Percentiles rank a stretch among this genome's conserved stretches.
Evolutionary conservation across 2,113 vertebrate species (phyloP).

Genomic region (Copsychus sechellarum): DNA sequence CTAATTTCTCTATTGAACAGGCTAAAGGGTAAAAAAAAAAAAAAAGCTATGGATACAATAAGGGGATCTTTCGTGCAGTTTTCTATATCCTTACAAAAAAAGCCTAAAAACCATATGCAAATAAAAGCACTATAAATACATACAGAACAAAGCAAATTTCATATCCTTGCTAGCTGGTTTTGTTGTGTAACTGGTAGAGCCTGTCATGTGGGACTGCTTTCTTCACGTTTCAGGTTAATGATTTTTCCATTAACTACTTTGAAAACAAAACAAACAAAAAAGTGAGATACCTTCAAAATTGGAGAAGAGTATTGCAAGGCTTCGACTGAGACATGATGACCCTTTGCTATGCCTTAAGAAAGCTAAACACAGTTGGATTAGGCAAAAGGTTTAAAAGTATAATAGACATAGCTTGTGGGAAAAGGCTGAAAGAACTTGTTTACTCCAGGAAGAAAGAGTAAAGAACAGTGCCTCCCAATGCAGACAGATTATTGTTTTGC

Average conservation of each 20-base stretch:
- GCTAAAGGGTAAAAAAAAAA: neutral
- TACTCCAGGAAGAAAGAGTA: neutral
- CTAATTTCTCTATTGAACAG: neutral
- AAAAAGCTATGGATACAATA: neutral
- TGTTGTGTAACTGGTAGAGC: conserved; percentile 5
- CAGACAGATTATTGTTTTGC: neutral
- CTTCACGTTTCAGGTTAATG: neutral
- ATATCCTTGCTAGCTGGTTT: neutral
- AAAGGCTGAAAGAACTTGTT: neutral
- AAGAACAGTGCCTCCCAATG: neutral
- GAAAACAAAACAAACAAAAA: neutral
- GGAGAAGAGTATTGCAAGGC: neutral
- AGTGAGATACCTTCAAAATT: neutral
- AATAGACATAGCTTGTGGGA: neutral
- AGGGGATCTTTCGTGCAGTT: neutral
- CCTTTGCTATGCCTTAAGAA: neutral
- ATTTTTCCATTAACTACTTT: conserved; percentile 3
- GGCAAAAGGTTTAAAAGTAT: neutral
- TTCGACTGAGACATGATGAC: neutral
- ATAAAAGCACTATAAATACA: neutral
- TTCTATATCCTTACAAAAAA: neutral
- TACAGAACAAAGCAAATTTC: neutral
- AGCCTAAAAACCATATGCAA: neutral
- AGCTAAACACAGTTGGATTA: neutral
- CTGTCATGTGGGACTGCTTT: neutral